Conservation (phyloP, 2,888 invertebrate genomes). For the Cheiracanthium punctorium region DNA sequence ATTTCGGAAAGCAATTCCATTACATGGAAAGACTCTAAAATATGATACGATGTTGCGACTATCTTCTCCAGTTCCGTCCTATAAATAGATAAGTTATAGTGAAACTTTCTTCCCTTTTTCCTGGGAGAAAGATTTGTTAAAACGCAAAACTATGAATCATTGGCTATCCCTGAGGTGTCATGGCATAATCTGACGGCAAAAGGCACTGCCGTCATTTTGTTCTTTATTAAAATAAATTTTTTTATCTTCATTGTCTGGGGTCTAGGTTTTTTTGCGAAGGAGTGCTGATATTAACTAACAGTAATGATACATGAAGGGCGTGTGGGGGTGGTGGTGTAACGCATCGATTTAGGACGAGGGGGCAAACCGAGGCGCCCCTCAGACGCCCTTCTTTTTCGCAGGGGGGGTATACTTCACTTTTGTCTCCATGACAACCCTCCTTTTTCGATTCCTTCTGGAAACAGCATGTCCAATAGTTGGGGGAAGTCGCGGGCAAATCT, state of each 20-base stretch:
- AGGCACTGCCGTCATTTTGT: no score
- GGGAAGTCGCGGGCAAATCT: background rate
- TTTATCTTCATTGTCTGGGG: background rate
- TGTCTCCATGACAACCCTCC: constrained; percentile 40
- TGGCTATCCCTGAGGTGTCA: no score
- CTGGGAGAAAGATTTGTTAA: no score
- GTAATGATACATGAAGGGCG: constrained; percentile 21
- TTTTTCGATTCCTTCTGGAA: constrained; percentile 15
- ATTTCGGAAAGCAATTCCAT: no score
- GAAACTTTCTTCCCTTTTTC: no score
- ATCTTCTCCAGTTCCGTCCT: no score
- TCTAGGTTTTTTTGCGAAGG: background rate
- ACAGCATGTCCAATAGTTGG: constrained; percentile 17
- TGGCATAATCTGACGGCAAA: no score
- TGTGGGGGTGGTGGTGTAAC: background rate
- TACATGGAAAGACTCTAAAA: no score
- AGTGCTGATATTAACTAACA: constrained; percentile 27
- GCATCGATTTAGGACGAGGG: background rate
- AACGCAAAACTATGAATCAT: no score
- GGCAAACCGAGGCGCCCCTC: constrained; percentile 37
- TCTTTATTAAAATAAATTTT: no score
- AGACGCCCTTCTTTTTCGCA: constrained; percentile 64
- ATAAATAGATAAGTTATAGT: no score
- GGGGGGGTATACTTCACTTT: constrained; percentile 30
- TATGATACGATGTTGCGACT: no score